Percentiles rank a stretch among this genome's conserved stretches.
These are phyloP conservation scores for Sebastes hubbsi DNA, from an alignment of 2,797 vertebrate species.

Conservation along the genomic window DNA sequence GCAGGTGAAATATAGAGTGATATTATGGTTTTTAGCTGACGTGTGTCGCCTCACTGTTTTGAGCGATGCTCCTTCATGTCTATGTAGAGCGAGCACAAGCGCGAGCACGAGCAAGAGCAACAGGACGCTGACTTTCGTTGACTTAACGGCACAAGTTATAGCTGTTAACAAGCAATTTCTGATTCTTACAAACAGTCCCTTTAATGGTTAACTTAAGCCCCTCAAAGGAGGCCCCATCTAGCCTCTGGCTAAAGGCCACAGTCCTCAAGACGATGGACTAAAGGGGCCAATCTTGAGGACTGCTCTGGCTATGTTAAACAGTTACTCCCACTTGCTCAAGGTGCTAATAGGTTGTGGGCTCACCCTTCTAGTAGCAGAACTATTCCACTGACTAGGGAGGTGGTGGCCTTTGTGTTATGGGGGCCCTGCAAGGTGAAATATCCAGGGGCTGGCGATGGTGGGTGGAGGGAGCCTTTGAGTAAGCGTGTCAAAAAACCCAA, in stretches of 20 bases:
- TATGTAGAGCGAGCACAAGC: too few relatives aligned
- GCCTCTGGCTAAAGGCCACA: background rate
- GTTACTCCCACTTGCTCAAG: background rate
- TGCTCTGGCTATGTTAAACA: background rate
- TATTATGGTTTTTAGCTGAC: too few relatives aligned
- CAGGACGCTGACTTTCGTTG: too few relatives aligned
- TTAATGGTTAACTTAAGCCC: background rate
- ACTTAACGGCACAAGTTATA: too few relatives aligned
- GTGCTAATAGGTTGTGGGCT: background rate
- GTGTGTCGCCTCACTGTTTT: too few relatives aligned
- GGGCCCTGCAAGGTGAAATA: background rate
- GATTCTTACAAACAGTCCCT: background rate
- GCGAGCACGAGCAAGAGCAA: too few relatives aligned
- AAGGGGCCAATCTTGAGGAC: background rate
- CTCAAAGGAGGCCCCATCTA: background rate
- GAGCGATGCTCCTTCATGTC: too few relatives aligned
- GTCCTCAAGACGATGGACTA: background rate
- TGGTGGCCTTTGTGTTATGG: background rate
- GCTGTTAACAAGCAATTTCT: too few relatives aligned
- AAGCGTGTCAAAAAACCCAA: background rate
- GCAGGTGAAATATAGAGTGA: too few relatives aligned
- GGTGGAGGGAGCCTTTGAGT: background rate
- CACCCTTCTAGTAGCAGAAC: background rate
- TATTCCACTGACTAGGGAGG: background rate
- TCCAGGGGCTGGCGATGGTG: background rate